Conservation (phyloP, 2,797 vertebrate genomes). For the Hippopotamyrus pictus region DNA sequence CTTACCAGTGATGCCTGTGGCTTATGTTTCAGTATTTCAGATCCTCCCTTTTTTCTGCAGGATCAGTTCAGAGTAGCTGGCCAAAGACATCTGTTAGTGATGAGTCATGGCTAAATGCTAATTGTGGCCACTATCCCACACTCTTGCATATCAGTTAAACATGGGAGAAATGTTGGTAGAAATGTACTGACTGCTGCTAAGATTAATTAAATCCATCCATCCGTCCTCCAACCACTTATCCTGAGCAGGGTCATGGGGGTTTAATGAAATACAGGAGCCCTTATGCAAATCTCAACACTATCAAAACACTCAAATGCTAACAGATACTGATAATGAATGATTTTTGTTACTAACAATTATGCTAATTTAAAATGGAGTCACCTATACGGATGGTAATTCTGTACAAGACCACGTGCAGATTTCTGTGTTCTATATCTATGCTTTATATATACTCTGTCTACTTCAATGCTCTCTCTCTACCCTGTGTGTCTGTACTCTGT, state of each 20-base stretch:
- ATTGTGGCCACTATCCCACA: not conserved
- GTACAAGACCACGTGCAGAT: not conserved
- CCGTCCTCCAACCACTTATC: not conserved
- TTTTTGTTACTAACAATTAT: not conserved
- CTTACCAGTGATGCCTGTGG: not conserved
- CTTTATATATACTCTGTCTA: not conserved
- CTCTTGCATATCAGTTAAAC: not conserved
- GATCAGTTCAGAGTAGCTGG: not conserved
- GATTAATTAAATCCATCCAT: not conserved
- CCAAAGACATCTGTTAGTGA: not conserved
- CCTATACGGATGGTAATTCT: not conserved
- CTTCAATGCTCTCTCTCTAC: not conserved
- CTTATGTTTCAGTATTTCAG: not conserved
- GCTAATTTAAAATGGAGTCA: not conserved
- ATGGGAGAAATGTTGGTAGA: not conserved
- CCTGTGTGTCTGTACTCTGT: not conserved
- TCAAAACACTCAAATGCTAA: not conserved
- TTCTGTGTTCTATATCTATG: not conserved
- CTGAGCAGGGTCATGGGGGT: not conserved
- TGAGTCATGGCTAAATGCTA: not conserved
- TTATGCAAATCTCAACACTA: not conserved
- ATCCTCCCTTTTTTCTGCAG: not conserved
- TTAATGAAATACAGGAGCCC: not conserved
- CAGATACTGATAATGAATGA: not conserved
- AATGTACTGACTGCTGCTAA: not conserved